These are phyloP conservation scores for Leptinotarsa peninsularis DNA, from an alignment of 2,888 invertebrate genomes.

Conservation along the genomic window DNA sequence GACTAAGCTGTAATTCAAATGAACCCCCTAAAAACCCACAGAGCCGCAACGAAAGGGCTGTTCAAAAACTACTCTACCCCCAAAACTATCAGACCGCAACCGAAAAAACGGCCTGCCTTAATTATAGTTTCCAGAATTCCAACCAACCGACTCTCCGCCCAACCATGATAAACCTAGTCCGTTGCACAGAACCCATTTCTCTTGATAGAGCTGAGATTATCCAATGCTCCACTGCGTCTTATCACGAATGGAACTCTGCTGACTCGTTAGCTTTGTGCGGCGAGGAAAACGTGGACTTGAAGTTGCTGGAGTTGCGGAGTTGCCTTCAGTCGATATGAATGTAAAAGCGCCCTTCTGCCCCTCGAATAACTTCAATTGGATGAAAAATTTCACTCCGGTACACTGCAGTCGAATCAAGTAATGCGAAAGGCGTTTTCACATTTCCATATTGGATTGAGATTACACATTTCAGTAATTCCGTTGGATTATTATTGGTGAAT, in stretches of 20 bases:
- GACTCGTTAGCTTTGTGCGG: slow-evolving; percentile 46
- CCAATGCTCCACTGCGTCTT: slow-evolving; percentile 38
- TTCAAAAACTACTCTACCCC: not conserved
- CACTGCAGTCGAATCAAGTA: slow-evolving; percentile 31
- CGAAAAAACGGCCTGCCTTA: not conserved
- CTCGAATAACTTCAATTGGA: slow-evolving; percentile 41
- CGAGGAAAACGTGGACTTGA: slow-evolving; percentile 27
- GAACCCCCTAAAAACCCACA: not conserved
- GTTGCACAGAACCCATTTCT: slow-evolving; percentile 32
- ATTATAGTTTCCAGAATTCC: slow-evolving; percentile 2
- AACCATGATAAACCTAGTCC: slow-evolving; percentile 10
- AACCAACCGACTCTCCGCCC: not conserved
- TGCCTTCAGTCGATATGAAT: not conserved
- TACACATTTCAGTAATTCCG: slow-evolving; percentile 19
- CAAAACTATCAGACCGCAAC: not conserved
- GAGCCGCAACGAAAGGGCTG: not conserved
- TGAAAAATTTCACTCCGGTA: slow-evolving; percentile 37
- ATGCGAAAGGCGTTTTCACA: slow-evolving; percentile 33
- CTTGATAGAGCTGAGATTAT: slow-evolving; percentile 43
- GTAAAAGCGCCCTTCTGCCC: slow-evolving; percentile 31
- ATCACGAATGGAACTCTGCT: slow-evolving; percentile 43
- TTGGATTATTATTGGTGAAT: not conserved
- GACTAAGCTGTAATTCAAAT: no score
- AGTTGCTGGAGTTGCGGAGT: slow-evolving; percentile 33
- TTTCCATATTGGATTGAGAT: slow-evolving; percentile 29